Conservation (phyloP, 1,140 invertebrate species). For the Pseudachorutes palmiensis region DNA sequence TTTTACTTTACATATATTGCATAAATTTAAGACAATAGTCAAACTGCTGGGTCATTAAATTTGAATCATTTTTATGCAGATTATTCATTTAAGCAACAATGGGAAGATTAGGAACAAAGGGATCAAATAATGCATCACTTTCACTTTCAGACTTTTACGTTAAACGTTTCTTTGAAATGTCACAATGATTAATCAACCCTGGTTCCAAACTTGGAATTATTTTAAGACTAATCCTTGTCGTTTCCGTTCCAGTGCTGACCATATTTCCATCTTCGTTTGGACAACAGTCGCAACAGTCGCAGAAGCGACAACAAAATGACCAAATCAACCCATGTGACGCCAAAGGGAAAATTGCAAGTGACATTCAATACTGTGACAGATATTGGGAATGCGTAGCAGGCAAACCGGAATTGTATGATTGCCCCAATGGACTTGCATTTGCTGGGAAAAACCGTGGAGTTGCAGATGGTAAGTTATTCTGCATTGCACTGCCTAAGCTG, state of each 20-base stretch:
- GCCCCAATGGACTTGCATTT: slow-evolving; percentile 81
- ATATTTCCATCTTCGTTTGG: neutral
- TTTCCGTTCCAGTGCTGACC: slow-evolving; percentile 11
- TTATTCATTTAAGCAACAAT: too few relatives aligned
- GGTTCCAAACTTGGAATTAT: too few relatives aligned
- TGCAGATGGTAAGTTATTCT: slow-evolving; percentile 55
- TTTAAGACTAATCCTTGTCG: neutral
- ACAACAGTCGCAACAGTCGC: neutral
- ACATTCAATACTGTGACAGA: slow-evolving; percentile 73
- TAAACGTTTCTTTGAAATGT: too few relatives aligned
- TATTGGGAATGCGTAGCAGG: slow-evolving; percentile 68
- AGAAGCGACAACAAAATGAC: slow-evolving; percentile 28
- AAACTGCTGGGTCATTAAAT: too few relatives aligned
- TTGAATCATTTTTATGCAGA: too few relatives aligned
- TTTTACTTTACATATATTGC: too few relatives aligned
- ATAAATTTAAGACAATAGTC: too few relatives aligned
- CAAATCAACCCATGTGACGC: slow-evolving; percentile 68
- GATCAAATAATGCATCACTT: too few relatives aligned
- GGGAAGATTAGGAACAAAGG: too few relatives aligned
- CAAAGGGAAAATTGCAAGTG: slow-evolving; percentile 62
- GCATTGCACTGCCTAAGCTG: too few relatives aligned
- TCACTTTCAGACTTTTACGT: too few relatives aligned
- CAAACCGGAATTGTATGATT: slow-evolving; percentile 72
- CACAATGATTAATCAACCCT: too few relatives aligned
- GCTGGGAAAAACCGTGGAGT: slow-evolving; percentile 76